A percentile compares a stretch with the other conserved stretches of the same genome.
phyloP scores from a whole-genome alignment of 2,113 vertebrate genomes.

The Anseranas semipalmata region DNA sequence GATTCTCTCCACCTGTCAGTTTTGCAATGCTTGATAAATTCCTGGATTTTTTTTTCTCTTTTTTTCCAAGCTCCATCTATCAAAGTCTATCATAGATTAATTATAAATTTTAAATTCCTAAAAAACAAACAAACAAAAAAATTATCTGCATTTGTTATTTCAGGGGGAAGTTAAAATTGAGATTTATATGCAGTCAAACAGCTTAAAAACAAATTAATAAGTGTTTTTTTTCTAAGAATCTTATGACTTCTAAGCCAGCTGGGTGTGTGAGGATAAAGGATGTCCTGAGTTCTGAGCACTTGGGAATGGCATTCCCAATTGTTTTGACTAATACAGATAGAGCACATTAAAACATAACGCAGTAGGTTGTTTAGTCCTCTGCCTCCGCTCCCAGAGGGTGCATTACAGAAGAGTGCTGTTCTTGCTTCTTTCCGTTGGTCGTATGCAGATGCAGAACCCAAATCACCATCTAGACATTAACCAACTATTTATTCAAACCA shows the following conservation, averaged over 20 bases:
- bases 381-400: background rate
- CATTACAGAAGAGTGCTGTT: background rate
- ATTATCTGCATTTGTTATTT: background rate
- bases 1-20: background rate
- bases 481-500: slow-evolving; percentile 41
- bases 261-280: background rate
- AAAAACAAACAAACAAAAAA: background rate
- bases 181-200: background rate
- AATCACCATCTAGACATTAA: slow-evolving; percentile 23
- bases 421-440: background rate
- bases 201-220: background rate
- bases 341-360: background rate
- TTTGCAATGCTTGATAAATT: background rate
- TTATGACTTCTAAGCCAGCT: background rate
- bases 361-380: background rate
- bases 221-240: background rate
- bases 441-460: slow-evolving; percentile 24
- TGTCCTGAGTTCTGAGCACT: background rate
- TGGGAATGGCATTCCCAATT: background rate
- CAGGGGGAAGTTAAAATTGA: background rate
- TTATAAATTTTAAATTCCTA: background rate
- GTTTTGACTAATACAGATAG: background rate
- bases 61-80: background rate
- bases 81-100: too few relatives aligned
- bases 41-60: background rate